Conservation (phyloP, 2,888 invertebrate genomes). For the Fabriciana adippe region DNA sequence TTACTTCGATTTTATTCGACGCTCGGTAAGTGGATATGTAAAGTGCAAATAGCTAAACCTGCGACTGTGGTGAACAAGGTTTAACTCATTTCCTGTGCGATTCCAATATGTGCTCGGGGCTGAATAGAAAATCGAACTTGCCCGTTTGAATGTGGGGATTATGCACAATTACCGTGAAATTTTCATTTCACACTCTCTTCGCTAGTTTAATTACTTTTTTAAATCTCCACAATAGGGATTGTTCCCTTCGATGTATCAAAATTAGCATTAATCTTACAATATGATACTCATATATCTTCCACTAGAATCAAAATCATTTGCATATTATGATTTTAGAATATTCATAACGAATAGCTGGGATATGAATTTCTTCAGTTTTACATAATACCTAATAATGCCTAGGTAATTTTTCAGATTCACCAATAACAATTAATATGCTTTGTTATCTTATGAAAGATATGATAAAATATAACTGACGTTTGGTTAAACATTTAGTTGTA, state of each 20-base stretch:
- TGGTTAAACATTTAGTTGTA: too few relatives aligned
- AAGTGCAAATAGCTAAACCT: constrained; percentile 52
- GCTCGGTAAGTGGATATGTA: constrained; percentile 45
- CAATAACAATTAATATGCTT: too few relatives aligned
- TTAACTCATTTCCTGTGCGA: constrained; percentile 77
- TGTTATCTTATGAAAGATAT: too few relatives aligned
- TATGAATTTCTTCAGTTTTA: too few relatives aligned
- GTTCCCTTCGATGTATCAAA: too few relatives aligned
- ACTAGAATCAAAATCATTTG: too few relatives aligned
- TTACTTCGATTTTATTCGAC: background rate
- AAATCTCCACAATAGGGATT: background rate
- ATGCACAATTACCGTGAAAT: constrained; percentile 53
- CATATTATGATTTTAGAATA: too few relatives aligned
- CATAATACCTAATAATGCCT: too few relatives aligned
- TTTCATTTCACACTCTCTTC: constrained; percentile 41
- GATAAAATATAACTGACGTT: background rate
- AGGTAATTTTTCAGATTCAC: too few relatives aligned
- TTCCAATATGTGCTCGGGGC: constrained; percentile 71
- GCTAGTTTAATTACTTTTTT: constrained; percentile 30
- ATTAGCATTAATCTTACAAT: too few relatives aligned
- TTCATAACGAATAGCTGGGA: too few relatives aligned
- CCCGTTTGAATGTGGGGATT: constrained; percentile 55
- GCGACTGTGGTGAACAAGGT: constrained; percentile 70
- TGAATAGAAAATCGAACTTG: constrained; percentile 63
- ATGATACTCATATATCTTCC: too few relatives aligned